These are phyloP conservation scores for Rhodophaea formosa DNA, from an alignment of 2,888 invertebrate species.

Conservation along the genomic window DNA sequence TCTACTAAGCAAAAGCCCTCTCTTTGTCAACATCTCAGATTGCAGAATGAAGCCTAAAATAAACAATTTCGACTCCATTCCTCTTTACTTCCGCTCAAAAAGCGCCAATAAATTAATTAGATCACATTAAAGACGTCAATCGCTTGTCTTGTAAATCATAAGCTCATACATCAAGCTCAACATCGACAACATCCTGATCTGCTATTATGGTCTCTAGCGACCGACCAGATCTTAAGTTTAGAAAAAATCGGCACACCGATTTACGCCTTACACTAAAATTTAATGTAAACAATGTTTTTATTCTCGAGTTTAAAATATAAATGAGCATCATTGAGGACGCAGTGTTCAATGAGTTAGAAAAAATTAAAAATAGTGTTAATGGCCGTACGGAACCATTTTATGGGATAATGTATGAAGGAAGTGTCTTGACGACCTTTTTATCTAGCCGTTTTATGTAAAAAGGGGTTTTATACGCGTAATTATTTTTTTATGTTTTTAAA, in stretches of 20 bases:
- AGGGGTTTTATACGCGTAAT: conserved; percentile 79
- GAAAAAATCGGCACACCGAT: conserved; percentile 71
- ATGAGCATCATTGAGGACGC: conserved; percentile 75
- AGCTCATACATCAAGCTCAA: conserved; percentile 49
- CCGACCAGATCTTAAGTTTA: conserved; percentile 49
- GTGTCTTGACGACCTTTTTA: conserved; percentile 72
- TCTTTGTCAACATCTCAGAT: no score
- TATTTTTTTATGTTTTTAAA: conserved; percentile 64
- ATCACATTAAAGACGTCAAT: conserved; percentile 73
- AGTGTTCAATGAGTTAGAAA: conserved; percentile 69
- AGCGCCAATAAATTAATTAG: conserved; percentile 78
- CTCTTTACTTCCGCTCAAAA: conserved; percentile 61
- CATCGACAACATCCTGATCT: conserved; percentile 37
- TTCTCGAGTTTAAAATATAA: conserved; percentile 68
- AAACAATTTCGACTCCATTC: conserved; percentile 43
- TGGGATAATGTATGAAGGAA: conserved; percentile 65
- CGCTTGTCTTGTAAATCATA: conserved; percentile 52
- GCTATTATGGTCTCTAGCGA: conserved; percentile 52
- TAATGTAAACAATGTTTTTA: conserved; percentile 70
- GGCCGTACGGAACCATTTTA: conserved; percentile 66
- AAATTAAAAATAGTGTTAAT: conserved; percentile 74
- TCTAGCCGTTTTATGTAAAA: conserved; percentile 68
- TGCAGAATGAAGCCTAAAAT: neutral
- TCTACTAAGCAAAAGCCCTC: no score
- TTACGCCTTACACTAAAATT: conserved; percentile 66